Evolutionary conservation across 2,888 invertebrate species (phyloP).

Genomic region (Patella caerulea): DNA sequence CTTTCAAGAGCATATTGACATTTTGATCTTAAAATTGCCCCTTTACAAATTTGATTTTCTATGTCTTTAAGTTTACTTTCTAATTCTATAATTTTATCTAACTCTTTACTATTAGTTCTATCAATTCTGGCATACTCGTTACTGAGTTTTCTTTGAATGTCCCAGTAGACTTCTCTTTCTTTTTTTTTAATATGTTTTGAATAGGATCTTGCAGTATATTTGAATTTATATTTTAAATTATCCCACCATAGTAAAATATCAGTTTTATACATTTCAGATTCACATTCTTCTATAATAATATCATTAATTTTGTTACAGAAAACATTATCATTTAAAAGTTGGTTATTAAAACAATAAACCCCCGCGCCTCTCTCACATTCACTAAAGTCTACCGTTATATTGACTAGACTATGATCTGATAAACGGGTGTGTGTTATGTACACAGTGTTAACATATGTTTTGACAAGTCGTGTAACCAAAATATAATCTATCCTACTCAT

Average conservation of each 20-base stretch:
- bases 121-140: too few species aligned
- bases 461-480: neutral
- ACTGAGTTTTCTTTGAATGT: too few species aligned
- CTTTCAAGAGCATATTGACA: too few species aligned
- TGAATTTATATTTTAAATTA: conserved; percentile 29
- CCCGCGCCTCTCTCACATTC: neutral
- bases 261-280: neutral
- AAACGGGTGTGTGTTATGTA: neutral
- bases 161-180: conserved; percentile 15
- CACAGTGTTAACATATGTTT: neutral
- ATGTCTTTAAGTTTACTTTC: too few species aligned
- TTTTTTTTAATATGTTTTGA: conserved; percentile 9
- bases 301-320: neutral
- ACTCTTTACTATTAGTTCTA: too few species aligned
- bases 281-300: neutral
- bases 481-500: neutral
- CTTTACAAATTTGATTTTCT: too few species aligned
- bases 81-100: too few species aligned
- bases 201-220: conserved; percentile 9
- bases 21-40: too few species aligned
- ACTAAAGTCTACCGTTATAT: neutral
- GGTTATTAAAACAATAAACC: too few species aligned
- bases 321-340: neutral
- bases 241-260: conserved; percentile 27
- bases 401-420: neutral